Base-by-base conservation (phyloP, 2,797 vertebrate genomes). In the Botia kubotai region DNA sequence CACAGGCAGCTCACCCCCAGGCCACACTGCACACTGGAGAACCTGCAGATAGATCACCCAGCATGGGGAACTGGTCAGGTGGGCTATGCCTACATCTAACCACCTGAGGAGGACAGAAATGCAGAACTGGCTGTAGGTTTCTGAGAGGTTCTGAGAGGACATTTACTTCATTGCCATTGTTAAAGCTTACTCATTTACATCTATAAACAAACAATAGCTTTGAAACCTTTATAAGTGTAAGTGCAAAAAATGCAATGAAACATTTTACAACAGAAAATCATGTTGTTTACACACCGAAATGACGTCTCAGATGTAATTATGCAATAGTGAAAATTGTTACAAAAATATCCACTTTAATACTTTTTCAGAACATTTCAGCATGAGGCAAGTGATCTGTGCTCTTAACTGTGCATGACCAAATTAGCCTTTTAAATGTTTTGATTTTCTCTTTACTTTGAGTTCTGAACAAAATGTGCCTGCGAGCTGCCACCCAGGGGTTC, bases 21-120 rank as follows among this genome's bases (percentile, higher is more conserved):
- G 96, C 97, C 96, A 97, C 73, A 98, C 95, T 14, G 97, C 95
- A 67, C 98, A 96, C 89, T 95, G 96, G 6, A 99, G 90, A 84
- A 97, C 91, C 74, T 89, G 95, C 0, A 98, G 94, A 87, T 97
- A 98, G 82, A 96, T 96, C 17, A 96, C 95, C 97, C 97, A 97
- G 36, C 92, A 95, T 79, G 96, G 94, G 75, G 95, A 93, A 68
- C 95, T 96, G 36, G 96, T 97, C 58, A 97, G 90, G 77, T 95
- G 95, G 8, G 93, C 90, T 36, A 96, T 92, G 17, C 96, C 95
- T 0, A 97, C 93, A 52, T 98, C 97, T 77, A 98, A 88, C 97
- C 97, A 98, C 81, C 97, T 98, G 87, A 17, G 36, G 70, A 19
- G 50, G 73, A 63, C 43, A 39, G 63, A n/a, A 66, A 66, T 10